A percentile compares a stretch with the other conserved stretches of the same genome.
These are phyloP conservation scores for Onthophagus sagittarius DNA, from an alignment of 2,888 invertebrate genomes.

Conservation along the genomic window DNA sequence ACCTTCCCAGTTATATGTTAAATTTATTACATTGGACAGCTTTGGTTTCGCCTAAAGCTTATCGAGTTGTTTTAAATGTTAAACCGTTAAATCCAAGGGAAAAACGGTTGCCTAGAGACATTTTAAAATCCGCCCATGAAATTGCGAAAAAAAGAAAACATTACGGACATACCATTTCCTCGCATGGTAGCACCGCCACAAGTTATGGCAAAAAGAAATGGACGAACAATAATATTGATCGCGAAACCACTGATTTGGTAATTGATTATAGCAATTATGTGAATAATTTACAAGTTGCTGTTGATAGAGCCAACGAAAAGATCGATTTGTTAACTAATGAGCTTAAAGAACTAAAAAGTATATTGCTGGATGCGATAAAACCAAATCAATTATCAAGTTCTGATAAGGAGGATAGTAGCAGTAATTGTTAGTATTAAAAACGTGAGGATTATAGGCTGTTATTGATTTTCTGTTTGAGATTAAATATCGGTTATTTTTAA, in stretches of 20 bases:
- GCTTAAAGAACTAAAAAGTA: conserved; percentile 62
- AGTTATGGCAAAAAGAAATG: conserved; percentile 62
- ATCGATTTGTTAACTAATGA: conserved; percentile 65
- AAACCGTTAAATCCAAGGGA: conserved; percentile 81
- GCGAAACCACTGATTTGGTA: conserved; percentile 41
- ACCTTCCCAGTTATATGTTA: conserved; percentile 69
- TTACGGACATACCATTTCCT: conserved; percentile 65
- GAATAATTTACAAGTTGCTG: conserved; percentile 58
- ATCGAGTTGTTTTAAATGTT: conserved; percentile 76
- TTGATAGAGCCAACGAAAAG: conserved; percentile 66
- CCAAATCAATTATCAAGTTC: neutral
- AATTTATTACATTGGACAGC: conserved; percentile 75
- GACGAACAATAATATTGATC: conserved; percentile 58
- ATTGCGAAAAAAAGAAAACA: conserved; percentile 74
- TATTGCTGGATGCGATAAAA: conserved; percentile 48
- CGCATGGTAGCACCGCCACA: conserved; percentile 60
- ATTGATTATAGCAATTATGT: conserved; percentile 48
- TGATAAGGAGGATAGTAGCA: too few species aligned
- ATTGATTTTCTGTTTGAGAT: too few species aligned
- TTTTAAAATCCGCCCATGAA: conserved; percentile 76
- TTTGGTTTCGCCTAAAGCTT: conserved; percentile 75
- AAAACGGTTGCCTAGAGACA: conserved; percentile 73
- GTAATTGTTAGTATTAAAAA: too few species aligned
- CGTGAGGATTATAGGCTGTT: too few species aligned
- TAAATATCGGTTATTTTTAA: too few species aligned